These are phyloP conservation scores for Ametastegia equiseti DNA, from an alignment of 2,888 invertebrate species.

Conservation along the genomic window DNA sequence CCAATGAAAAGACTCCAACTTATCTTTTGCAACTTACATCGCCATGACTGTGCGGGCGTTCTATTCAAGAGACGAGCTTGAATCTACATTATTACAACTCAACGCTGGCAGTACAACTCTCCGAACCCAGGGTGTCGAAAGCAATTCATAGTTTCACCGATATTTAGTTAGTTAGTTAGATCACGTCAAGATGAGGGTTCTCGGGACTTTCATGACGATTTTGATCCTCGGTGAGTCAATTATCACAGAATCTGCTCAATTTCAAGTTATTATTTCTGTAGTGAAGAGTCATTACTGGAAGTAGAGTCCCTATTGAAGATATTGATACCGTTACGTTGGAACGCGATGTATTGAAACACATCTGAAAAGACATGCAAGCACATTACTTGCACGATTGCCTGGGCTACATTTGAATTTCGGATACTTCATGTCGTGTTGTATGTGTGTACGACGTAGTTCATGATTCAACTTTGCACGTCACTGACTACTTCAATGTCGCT, in stretches of 20 bases:
- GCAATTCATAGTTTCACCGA: neutral
- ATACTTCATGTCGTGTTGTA: neutral
- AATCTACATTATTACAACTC: neutral
- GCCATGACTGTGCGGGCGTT: neutral
- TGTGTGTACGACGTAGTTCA: no score
- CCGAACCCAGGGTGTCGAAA: neutral
- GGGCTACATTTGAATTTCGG: no score
- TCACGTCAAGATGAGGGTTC: neutral
- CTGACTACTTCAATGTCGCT: no score
- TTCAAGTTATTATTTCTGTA: neutral
- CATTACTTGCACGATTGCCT: no score
- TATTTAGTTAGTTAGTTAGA: no score
- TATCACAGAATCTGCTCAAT: neutral
- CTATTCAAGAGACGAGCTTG: neutral
- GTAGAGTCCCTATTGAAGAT: no score
- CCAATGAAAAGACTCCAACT: neutral
- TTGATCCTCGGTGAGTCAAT: neutral
- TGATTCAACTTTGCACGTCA: no score
- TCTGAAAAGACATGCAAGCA: no score
- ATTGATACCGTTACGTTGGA: no score
- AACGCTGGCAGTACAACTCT: neutral
- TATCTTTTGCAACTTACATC: neutral
- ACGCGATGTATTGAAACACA: no score
- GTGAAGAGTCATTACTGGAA: neutral
- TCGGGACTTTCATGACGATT: neutral